Percentiles rank a stretch among this genome's conserved stretches.
These are phyloP conservation scores for Ceratotherium simum DNA, from an alignment of 2,113 vertebrate species.

Conservation along the genomic window DNA sequence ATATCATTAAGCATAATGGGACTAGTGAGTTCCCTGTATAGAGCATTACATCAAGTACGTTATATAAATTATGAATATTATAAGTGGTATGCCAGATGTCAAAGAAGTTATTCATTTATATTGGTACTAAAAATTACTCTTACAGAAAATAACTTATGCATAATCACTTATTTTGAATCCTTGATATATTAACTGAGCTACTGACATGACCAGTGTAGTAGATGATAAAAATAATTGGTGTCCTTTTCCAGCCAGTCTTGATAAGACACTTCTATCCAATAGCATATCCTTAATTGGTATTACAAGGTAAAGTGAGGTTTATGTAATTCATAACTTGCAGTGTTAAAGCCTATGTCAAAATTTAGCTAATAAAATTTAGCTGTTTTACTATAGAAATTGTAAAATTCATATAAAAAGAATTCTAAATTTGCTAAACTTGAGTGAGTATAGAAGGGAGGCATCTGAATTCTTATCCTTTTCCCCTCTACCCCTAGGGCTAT, in stretches of 20 bases:
- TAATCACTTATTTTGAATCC: background rate
- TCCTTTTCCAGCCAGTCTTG: background rate
- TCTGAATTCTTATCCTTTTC: background rate
- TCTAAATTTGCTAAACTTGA: background rate
- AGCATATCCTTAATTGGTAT: background rate
- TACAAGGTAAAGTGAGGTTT: background rate
- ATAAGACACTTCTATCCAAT: background rate
- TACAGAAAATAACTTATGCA: background rate
- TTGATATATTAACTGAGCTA: background rate
- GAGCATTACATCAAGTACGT: conserved; percentile 30
- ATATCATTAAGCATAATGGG: conserved; percentile 38
- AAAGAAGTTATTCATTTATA: conserved; percentile 38
- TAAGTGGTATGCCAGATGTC: conserved; percentile 17
- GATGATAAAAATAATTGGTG: background rate
- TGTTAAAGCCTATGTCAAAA: conserved; percentile 6
- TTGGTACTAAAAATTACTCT: background rate
- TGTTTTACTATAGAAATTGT: background rate
- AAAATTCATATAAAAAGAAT: conserved; percentile 2
- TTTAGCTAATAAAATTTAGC: conserved; percentile 20
- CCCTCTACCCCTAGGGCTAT: background rate
- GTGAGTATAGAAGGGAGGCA: background rate
- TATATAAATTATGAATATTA: conserved; percentile 25
- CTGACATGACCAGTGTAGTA: background rate
- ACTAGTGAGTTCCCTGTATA: conserved; percentile 21
- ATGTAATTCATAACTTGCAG: background rate